These are phyloP conservation scores for Upupa epops DNA, from an alignment of 2,113 vertebrate genomes.

Conservation along the genomic window DNA sequence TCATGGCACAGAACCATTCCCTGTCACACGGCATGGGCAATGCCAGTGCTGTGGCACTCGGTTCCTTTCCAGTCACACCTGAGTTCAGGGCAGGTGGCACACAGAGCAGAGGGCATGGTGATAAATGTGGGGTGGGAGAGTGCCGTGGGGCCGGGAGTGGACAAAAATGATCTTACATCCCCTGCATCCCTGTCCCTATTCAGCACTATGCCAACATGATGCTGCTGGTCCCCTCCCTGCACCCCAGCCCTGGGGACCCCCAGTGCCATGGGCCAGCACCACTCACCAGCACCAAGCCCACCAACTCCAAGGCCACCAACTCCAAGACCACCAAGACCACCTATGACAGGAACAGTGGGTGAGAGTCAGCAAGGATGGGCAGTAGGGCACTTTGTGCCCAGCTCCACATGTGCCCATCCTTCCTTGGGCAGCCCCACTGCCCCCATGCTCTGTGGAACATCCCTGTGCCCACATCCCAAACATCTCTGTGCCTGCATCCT, in stretches of 20 bases:
- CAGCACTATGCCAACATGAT: accelerated
- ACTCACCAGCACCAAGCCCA: slow-evolving; percentile 52
- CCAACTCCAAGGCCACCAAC: slow-evolving; percentile 28
- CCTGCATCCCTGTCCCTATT: neutral
- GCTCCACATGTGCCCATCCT: accelerated
- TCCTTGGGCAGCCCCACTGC: accelerated
- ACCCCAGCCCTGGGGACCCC: neutral
- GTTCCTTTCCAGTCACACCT: neutral
- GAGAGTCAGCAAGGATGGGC: neutral
- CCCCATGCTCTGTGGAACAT: neutral
- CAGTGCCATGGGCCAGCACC: neutral
- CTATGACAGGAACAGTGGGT: neutral
- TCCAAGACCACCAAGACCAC: slow-evolving; percentile 8
- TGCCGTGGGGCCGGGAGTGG: neutral
- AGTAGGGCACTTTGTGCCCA: accelerated
- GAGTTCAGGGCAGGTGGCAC: neutral
- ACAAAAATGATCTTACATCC: neutral
- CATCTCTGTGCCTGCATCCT: neutral
- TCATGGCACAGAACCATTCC: neutral
- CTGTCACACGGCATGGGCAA: neutral
- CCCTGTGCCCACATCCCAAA: neutral
- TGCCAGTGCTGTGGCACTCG: neutral
- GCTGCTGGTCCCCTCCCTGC: neutral
- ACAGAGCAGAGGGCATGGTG: neutral
- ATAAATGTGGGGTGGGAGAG: neutral